A percentile compares a stretch with the other conserved stretches of the same genome.
These are phyloP conservation scores for Alosa sapidissima DNA, from an alignment of 2,797 vertebrate genomes.

Conservation along the genomic window DNA sequence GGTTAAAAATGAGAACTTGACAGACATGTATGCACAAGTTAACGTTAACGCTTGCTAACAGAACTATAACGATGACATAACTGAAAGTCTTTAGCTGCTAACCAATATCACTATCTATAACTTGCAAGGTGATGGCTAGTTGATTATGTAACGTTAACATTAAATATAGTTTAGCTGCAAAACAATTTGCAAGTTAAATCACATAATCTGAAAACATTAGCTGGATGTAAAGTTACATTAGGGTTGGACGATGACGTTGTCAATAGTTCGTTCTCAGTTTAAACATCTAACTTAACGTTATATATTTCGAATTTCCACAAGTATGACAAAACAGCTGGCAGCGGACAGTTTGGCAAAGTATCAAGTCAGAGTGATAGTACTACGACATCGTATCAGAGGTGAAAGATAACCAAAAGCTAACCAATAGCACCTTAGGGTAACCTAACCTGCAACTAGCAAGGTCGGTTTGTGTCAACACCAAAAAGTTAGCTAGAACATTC, in stretches of 20 bases:
- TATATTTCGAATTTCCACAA: background rate
- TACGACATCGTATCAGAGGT: background rate
- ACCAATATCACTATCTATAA: no score
- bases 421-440: background rate
- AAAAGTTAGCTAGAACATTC: background rate
- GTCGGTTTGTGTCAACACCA: background rate
- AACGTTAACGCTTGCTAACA: no score
- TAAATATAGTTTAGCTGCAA: background rate
- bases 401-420: background rate
- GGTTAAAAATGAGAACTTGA: no score
- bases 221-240: background rate
- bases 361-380: background rate
- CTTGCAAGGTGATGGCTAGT: no score
- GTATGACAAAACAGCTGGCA: background rate
- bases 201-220: background rate
- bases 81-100: no score
- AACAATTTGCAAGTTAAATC: background rate
- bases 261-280: background rate
- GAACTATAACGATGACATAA: no score
- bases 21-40: no score
- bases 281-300: background rate
- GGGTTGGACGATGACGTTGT: background rate
- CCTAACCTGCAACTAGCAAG: slow-evolving; percentile 11
- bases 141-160: no score
- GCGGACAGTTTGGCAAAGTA: background rate